Percentiles rank a stretch among this genome's conserved stretches.
phyloP scores from a whole-genome alignment of 2,888 invertebrate species.

The Herminia tarsipennalis region DNA sequence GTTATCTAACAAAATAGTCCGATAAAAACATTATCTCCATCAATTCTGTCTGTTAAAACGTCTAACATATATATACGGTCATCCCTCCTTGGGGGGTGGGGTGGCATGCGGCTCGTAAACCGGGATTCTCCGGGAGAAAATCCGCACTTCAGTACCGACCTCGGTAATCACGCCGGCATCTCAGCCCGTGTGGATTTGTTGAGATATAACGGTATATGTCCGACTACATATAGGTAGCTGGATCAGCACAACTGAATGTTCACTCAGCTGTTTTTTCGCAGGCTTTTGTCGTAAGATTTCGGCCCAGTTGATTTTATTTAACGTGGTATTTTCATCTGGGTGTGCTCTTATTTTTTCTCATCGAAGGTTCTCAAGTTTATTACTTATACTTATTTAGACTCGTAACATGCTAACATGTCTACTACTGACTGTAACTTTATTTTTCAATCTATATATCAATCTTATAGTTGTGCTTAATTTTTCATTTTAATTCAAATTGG shows the following conservation, averaged over 20 bases:
- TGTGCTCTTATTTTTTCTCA: too few relatives aligned
- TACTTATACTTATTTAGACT: too few relatives aligned
- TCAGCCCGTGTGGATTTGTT: conserved; percentile 65
- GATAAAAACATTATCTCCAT: conserved; percentile 50
- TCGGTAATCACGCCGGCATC: conserved; percentile 72
- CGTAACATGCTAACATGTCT: too few relatives aligned
- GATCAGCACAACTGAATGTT: conserved; percentile 15
- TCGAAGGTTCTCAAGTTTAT: too few relatives aligned
- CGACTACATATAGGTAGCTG: conserved; percentile 34
- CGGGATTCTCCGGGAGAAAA: conserved; percentile 76
- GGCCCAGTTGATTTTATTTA: not conserved
- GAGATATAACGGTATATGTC: conserved; percentile 53
- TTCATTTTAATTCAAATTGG: too few relatives aligned
- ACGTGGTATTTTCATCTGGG: not conserved
- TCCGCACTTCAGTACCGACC: conserved; percentile 78
- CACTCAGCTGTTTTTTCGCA: conserved; percentile 16
- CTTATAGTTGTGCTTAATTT: too few relatives aligned
- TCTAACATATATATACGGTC: conserved; percentile 54
- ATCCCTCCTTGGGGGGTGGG: conserved; percentile 52
- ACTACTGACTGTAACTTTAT: too few relatives aligned
- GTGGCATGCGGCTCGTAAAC: conserved; percentile 73
- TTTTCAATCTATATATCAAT: too few relatives aligned
- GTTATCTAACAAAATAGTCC: conserved; percentile 35
- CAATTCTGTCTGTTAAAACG: conserved; percentile 50
- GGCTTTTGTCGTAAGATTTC: conserved; percentile 9